Percentiles rank a stretch among this genome's conserved stretches.
phyloP scores from a whole-genome alignment of 2,888 invertebrate genomes.

The Drosophila niveifrons region DNA sequence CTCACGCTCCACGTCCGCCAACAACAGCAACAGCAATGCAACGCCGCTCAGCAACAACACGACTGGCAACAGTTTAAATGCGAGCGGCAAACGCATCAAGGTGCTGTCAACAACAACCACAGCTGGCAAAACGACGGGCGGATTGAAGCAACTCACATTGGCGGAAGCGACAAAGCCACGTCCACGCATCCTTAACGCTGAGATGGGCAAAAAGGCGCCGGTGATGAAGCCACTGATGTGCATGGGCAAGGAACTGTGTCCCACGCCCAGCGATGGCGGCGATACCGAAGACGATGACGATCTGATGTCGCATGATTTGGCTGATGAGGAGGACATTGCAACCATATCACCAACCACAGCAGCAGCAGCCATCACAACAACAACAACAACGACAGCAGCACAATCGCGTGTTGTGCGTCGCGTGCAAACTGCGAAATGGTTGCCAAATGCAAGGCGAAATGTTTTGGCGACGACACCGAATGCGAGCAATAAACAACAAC shows the following conservation, averaged over 20 bases:
- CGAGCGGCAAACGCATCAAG: conserved; percentile 28
- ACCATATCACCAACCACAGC: conserved; percentile 30
- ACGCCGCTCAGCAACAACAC: conserved; percentile 19
- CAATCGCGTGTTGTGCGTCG: conserved; percentile 35
- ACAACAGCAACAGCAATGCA: not conserved
- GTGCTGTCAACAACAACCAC: conserved; percentile 5
- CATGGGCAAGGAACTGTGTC: conserved; percentile 76
- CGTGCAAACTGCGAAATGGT: conserved; percentile 26
- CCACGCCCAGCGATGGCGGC: conserved; percentile 51
- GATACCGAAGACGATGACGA: conserved; percentile 69
- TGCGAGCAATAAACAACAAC: conserved; percentile 34
- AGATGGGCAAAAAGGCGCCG: conserved; percentile 82
- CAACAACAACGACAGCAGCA: conserved; percentile 7
- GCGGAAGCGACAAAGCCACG: conserved; percentile 68
- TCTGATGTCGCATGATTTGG: conserved; percentile 47
- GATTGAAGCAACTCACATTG: conserved; percentile 26
- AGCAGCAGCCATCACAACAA: conserved; percentile 16
- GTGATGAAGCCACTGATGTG: conserved; percentile 82
- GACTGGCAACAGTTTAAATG: conserved; percentile 17
- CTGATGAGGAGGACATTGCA: conserved; percentile 38
- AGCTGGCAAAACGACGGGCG: not conserved
- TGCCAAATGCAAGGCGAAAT: conserved; percentile 40
- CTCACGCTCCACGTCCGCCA: conserved; percentile 28
- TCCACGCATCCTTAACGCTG: conserved; percentile 84
- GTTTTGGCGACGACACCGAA: conserved; percentile 51